Percentiles rank a stretch among this genome's conserved stretches.
Conservation (phyloP, 2,797 vertebrate species). For the Loris lydekkerianus region DNA sequence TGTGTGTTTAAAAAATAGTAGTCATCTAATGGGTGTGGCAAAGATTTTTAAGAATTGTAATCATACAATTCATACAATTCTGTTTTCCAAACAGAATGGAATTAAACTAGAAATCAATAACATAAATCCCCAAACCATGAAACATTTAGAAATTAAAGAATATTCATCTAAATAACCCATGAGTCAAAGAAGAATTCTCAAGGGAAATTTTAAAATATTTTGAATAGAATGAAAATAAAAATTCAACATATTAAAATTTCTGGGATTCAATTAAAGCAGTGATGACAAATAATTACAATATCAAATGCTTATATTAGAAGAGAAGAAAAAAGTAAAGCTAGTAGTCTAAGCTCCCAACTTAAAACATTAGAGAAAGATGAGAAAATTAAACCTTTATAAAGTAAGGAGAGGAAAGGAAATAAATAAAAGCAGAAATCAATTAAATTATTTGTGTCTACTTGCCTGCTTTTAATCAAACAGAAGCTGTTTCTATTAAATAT, state of each 20-base stretch:
- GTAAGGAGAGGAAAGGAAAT: slow-evolving; percentile 5
- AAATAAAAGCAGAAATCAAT: slow-evolving; percentile 36
- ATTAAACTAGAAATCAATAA: slow-evolving; percentile 66
- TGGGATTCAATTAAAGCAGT: not conserved
- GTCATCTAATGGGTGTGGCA: not conserved
- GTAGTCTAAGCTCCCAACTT: not conserved
- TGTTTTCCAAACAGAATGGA: slow-evolving; percentile 24
- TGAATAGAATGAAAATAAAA: slow-evolving; percentile 61
- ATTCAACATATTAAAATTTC: slow-evolving; percentile 39
- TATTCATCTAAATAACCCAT: slow-evolving; percentile 29
- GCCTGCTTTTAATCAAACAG: slow-evolving; percentile 56
- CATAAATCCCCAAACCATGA: not conserved
- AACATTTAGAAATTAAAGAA: slow-evolving; percentile 35
- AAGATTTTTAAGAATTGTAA: slow-evolving; percentile 53
- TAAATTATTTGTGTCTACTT: slow-evolving; percentile 4
- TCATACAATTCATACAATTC: not conserved
- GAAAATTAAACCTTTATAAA: slow-evolving; percentile 27
- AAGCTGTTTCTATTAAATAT: not conserved
- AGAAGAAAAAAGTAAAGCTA: not conserved
- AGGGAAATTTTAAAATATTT: slow-evolving; percentile 58
- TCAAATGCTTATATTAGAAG: slow-evolving; percentile 30
- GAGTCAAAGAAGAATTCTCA: slow-evolving; percentile 11
- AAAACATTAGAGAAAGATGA: slow-evolving; percentile 16
- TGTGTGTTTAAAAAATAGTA: not conserved
- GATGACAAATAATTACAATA: slow-evolving; percentile 3